Evolutionary conservation across 2,113 vertebrate species (phyloP), one percentile per base, ranked within the genome.

Genomic region (Stercorarius parasiticus): DNA sequence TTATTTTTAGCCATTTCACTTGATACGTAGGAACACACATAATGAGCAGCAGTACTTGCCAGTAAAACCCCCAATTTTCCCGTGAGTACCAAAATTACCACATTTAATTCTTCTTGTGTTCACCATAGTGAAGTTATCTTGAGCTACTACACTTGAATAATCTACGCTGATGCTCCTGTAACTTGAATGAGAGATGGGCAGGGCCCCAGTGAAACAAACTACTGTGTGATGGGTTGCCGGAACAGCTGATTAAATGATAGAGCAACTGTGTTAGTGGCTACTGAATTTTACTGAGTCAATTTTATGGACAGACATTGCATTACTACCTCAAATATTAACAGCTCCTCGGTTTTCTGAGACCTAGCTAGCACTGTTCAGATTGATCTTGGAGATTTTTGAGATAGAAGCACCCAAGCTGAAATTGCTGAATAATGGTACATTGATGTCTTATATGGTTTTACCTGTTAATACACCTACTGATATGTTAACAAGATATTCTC

Each of bases 1-100:
- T 78, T 91, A 79, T 93, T 96, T 94, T 95, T 86, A 94, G 65
- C 61, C 78, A 5, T 73, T 85, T 85, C 21, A 40, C 19, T 91
- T 69, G 47, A 40, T 87, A 69, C 1, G 3, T 82, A 69, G 87
- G 61, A 93, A 47, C 43, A 76, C 29, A 76, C 18, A 81, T 89
- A 81, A 89, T 43, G 45, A 88, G 64, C 29, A 26, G 38, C 0
- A 1, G 56, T 67, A 78, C 61, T 91, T 91, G 77, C 53, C 70
- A 91, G 62, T 49, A 82, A 95, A 87, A 13, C 25, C 26, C 45
- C 30, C 78, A 65, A 16, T 88, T 93, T 89, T 84, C 70, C 47
- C 3, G 21, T 71, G 77, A 73, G n/a, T 79, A 91, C 55, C 67
- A 81, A 74, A 88, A 84, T 74, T 22, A 49, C 53, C 38, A 16